Evolutionary conservation across 2,888 invertebrate species (phyloP).

Genomic region (Apamea sordens): DNA sequence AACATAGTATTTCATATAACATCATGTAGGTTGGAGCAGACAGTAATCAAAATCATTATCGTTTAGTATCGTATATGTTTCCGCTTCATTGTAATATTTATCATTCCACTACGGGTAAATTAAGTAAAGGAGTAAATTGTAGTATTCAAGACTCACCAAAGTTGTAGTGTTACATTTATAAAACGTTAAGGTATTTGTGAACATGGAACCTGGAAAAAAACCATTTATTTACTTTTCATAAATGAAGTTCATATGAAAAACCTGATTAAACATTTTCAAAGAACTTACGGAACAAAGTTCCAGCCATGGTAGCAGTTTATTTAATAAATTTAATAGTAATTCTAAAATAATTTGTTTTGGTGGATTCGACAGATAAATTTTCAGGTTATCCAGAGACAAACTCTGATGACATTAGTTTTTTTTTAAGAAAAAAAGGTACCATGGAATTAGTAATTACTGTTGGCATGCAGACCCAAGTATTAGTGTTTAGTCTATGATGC

Average conservation of each 20-base stretch:
- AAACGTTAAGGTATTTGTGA: slow-evolving; percentile 75
- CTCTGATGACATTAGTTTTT: slow-evolving; percentile 14
- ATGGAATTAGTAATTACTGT: neutral
- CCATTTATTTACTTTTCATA: slow-evolving; percentile 24
- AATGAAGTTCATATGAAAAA: neutral
- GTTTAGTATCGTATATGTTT: neutral
- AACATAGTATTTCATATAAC: neutral
- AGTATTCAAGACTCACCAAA: slow-evolving; percentile 75
- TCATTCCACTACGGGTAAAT: neutral
- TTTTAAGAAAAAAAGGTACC: neutral
- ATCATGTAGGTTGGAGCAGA: neutral
- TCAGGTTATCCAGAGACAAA: slow-evolving; percentile 64
- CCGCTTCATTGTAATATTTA: neutral
- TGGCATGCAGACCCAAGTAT: too few relatives aligned
- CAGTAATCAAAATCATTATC: neutral
- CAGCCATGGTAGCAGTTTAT: slow-evolving; percentile 73
- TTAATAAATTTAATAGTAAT: slow-evolving; percentile 13
- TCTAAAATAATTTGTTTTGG: slow-evolving; percentile 28
- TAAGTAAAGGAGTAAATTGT: neutral
- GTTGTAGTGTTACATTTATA: slow-evolving; percentile 76
- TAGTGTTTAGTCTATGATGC: too few relatives aligned
- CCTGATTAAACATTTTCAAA: neutral
- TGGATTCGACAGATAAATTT: slow-evolving; percentile 8
- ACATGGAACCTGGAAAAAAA: slow-evolving; percentile 80
- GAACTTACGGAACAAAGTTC: slow-evolving; percentile 83